Percentiles rank a stretch among this genome's conserved stretches.
Evolutionary conservation across 2,888 invertebrate genomes (phyloP).

Genomic region (Diaperis boleti): DNA sequence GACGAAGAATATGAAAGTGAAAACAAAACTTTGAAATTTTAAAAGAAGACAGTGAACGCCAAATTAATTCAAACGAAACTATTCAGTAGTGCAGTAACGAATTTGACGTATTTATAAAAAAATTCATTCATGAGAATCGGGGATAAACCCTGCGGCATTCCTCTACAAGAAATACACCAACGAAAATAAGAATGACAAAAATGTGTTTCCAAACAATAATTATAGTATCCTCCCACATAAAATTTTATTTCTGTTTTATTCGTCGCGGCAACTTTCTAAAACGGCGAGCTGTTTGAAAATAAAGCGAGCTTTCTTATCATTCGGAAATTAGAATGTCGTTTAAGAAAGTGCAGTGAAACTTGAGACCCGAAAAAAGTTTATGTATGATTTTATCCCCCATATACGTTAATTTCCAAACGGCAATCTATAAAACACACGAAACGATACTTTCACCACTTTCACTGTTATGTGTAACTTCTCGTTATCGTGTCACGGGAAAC

Average conservation of each 20-base stretch:
- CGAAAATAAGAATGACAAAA: conserved; percentile 8
- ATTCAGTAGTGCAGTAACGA: no score
- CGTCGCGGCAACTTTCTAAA: conserved; percentile 9
- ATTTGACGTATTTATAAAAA: no score
- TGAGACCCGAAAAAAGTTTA: conserved; percentile 1
- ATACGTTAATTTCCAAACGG: conserved; percentile 14
- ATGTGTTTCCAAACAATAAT: neutral
- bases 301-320: conserved; percentile 16
- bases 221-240: neutral
- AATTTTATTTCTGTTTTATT: neutral
- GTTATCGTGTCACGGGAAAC: conserved; percentile 13
- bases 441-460: conserved; percentile 31
- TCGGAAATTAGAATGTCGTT: conserved; percentile 16
- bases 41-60: no score
- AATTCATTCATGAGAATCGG: no score
- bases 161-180: neutral
- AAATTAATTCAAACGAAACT: no score
- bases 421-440: conserved; percentile 15
- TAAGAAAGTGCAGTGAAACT: conserved; percentile 30
- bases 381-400: conserved; percentile 11
- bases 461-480: conserved; percentile 26
- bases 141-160: no score
- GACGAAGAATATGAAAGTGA: no score
- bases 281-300: neutral
- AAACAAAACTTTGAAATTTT: no score